Evolutionary conservation across 2,113 vertebrate genomes (phyloP).

Genomic region (Chionomys nivalis): DNA sequence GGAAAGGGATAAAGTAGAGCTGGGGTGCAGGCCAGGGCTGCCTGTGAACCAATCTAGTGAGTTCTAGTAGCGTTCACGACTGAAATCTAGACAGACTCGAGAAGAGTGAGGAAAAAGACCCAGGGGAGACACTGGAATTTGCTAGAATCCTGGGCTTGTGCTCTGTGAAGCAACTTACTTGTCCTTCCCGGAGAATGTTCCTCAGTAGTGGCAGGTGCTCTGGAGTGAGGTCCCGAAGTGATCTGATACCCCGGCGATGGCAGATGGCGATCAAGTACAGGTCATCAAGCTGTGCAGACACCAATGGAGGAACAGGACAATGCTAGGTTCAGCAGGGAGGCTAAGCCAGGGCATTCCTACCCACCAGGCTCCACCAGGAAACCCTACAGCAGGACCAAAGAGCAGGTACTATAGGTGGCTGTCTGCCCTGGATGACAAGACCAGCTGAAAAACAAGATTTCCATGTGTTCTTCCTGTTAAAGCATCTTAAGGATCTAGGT

Average conservation of each 20-base stretch:
- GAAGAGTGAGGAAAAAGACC: background rate
- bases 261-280: slow-evolving; percentile 95
- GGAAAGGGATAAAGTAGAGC: background rate
- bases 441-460: background rate
- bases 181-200: slow-evolving; percentile 90
- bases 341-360: background rate
- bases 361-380: background rate
- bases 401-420: background rate
- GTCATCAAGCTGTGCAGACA: slow-evolving; percentile 89
- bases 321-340: background rate
- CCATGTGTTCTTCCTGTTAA: background rate
- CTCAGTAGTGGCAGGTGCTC: slow-evolving; percentile 92
- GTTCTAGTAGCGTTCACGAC: accelerated
- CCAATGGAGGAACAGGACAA: background rate
- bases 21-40: background rate
- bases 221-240: slow-evolving; percentile 91
- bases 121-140: background rate
- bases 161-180: slow-evolving; percentile 83
- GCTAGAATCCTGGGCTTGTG: accelerated
- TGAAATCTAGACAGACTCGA: background rate
- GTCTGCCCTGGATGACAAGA: background rate
- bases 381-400: background rate
- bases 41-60: background rate
- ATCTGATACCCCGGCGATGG: slow-evolving; percentile 88
- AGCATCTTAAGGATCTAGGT: background rate